These are phyloP conservation scores for Balaeniceps rex DNA, from an alignment of 2,113 vertebrate species.

Conservation along the genomic window DNA sequence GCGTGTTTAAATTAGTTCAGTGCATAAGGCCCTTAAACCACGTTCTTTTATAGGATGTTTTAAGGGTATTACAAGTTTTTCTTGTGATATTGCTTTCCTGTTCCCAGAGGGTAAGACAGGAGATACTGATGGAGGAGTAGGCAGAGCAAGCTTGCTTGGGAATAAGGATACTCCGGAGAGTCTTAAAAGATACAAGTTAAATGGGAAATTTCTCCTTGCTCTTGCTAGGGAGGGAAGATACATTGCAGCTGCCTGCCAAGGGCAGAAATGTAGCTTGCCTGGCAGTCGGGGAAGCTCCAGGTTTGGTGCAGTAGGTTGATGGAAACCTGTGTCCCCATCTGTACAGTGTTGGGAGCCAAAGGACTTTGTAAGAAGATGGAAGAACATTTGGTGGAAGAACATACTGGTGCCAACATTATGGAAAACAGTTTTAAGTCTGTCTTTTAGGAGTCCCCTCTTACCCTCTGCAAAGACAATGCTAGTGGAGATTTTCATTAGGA, in stretches of 20 bases:
- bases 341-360: neutral
- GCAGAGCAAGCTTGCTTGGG: neutral
- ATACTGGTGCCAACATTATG: neutral
- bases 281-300: neutral
- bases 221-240: neutral
- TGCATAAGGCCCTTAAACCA: conserved; percentile 1
- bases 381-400: neutral
- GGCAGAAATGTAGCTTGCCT: neutral
- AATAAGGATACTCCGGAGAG: neutral
- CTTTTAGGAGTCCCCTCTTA: neutral
- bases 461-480: neutral
- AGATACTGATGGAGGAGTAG: neutral
- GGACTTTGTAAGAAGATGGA: neutral
- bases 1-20: neutral
- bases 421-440: neutral
- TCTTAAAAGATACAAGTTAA: neutral
- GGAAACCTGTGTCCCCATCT: neutral
- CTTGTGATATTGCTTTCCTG: neutral
- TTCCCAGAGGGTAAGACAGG: neutral
- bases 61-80: neutral
- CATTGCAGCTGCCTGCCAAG: neutral
- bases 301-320: neutral
- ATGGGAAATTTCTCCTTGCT: neutral
- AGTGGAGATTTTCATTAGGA: neutral
- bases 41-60: neutral